Evolutionary conservation across 2,888 invertebrate genomes (phyloP).

Genomic region (Hemicrepidius hirtus): DNA sequence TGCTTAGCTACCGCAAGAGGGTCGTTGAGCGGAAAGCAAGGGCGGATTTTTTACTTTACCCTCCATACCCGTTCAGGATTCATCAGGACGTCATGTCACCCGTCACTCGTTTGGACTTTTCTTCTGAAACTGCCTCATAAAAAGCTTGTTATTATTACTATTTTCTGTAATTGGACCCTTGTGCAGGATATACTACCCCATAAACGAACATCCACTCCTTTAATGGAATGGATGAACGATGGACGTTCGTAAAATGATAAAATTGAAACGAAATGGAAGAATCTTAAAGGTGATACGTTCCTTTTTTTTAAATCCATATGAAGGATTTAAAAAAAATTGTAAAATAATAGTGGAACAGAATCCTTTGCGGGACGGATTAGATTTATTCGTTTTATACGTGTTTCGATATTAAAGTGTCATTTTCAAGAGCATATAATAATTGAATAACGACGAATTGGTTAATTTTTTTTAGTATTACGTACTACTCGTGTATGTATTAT

Average conservation of each 20-base stretch:
- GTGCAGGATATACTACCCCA: slow-evolving; percentile 42
- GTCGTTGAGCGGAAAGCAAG: slow-evolving; percentile 38
- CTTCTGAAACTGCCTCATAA: slow-evolving; percentile 38
- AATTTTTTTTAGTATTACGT: no score
- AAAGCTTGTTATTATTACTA: slow-evolving; percentile 45
- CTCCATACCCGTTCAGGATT: slow-evolving; percentile 32
- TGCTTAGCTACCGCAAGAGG: slow-evolving; percentile 50
- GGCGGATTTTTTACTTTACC: slow-evolving; percentile 36
- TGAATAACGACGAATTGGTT: no score
- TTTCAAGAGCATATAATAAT: no score
- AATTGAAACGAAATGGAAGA: neutral
- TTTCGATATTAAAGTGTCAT: no score
- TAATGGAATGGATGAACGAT: slow-evolving; percentile 42
- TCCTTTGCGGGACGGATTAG: no score
- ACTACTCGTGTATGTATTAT: no score
- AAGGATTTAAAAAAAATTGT: no score
- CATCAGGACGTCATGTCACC: slow-evolving; percentile 29
- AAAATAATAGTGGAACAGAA: no score
- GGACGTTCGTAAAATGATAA: slow-evolving; percentile 33
- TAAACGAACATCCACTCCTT: slow-evolving; percentile 47
- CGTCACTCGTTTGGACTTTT: slow-evolving; percentile 38
- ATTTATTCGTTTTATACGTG: no score
- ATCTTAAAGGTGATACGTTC: no score
- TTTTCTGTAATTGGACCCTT: slow-evolving; percentile 48
- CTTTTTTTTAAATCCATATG: no score